Conservation (phyloP, 2,797 vertebrate genomes). For the Phrynocephalus forsythii region DNA sequence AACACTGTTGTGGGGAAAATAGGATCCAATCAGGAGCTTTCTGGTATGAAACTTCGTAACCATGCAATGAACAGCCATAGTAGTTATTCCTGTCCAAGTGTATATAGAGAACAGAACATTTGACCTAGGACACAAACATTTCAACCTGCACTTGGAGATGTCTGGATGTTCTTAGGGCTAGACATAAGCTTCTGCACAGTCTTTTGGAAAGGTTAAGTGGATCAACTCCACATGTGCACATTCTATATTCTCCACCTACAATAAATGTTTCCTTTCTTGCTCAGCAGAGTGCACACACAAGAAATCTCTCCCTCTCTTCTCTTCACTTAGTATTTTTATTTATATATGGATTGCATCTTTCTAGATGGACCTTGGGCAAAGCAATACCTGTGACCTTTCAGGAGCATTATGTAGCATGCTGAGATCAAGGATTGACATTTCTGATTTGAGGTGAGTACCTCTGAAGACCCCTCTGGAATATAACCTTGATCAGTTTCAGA, state of each 20-base stretch:
- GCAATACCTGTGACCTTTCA: background rate
- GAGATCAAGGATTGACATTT: background rate
- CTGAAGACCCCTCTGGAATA: background rate
- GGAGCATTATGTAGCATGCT: background rate
- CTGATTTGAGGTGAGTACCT: background rate
- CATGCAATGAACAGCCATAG: background rate
- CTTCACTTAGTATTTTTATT: background rate
- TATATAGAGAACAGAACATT: too few species aligned
- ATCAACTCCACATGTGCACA: background rate
- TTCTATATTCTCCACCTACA: background rate
- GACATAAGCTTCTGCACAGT: background rate
- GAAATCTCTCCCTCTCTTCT: background rate
- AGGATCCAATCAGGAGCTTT: background rate
- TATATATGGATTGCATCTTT: background rate
- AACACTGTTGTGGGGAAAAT: background rate
- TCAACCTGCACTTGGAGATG: background rate
- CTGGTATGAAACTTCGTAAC: background rate
- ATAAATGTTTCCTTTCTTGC: background rate
- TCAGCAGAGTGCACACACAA: background rate
- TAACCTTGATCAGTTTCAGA: background rate
- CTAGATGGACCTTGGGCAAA: background rate
- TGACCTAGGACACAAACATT: too few species aligned
- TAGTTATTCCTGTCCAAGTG: too few species aligned
- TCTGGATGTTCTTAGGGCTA: background rate
- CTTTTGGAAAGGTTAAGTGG: background rate